A percentile compares a stretch with the other conserved stretches of the same genome.
phyloP scores from a whole-genome alignment of 2,888 invertebrate genomes.

The Noctua pronuba region DNA sequence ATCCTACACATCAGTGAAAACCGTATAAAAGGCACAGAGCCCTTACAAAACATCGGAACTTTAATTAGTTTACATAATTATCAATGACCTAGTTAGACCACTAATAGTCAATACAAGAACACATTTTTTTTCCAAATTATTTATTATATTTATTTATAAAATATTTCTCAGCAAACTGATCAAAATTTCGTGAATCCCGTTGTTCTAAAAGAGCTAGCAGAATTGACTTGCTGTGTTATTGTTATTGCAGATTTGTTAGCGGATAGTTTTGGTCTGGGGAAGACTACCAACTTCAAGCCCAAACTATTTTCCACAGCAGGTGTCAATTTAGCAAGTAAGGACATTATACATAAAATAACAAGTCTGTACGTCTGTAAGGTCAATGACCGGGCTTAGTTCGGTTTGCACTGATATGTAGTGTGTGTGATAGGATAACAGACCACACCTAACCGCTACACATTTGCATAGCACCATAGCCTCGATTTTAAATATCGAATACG shows the following conservation, averaged over 20 bases:
- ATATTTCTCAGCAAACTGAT: not conserved
- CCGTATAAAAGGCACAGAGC: slow-evolving; percentile 20
- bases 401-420: slow-evolving; percentile 70
- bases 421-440: slow-evolving; percentile 66
- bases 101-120: not conserved
- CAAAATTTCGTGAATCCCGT: slow-evolving; percentile 19
- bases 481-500: slow-evolving; percentile 47
- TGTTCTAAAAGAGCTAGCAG: slow-evolving; percentile 59
- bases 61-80: not conserved
- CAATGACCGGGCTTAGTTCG: slow-evolving; percentile 63
- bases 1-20: slow-evolving; percentile 58
- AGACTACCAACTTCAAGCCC: slow-evolving; percentile 82
- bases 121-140: slow-evolving; percentile 26
- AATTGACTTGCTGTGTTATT: slow-evolving; percentile 75
- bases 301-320: slow-evolving; percentile 78
- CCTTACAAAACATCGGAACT: slow-evolving; percentile 1
- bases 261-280: slow-evolving; percentile 86
- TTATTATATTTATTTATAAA: not conserved
- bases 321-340: slow-evolving; percentile 82
- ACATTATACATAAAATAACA: slow-evolving; percentile 67
- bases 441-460: slow-evolving; percentile 75
- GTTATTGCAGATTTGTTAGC: slow-evolving; percentile 86
- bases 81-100: slow-evolving; percentile 20
- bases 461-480: slow-evolving; percentile 68
- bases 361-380: slow-evolving; percentile 57